Evolutionary conservation across 2,888 invertebrate species (phyloP), one percentile per base, ranked within the genome.

Genomic region (Dryomyza anilis): DNA sequence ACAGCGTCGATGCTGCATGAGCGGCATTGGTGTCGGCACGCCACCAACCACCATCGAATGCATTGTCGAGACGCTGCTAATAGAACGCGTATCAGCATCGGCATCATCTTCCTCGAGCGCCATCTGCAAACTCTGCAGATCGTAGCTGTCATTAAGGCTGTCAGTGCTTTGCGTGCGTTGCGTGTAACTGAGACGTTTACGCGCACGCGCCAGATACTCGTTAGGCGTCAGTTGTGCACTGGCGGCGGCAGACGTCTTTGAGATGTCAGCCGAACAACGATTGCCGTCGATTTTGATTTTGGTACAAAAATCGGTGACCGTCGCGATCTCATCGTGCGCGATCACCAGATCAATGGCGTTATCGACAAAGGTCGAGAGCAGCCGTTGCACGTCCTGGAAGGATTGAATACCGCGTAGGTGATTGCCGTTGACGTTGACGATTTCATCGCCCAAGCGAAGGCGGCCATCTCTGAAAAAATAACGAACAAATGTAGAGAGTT

Each of bases 381-480:
- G 85, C 53, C 87, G 84, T 73, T 88, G 88, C 19, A 88, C 87
- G 72, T 89, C 91, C 76, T 88, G 87, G 64, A 88, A 84, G 6
- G 89, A 88, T 48, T 89, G 86, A 63, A 94, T 85, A 1, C 92
- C 92, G 68, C 91, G 87, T 66, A 96, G 84, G 69, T 93, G 89
- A 76, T 88, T 89, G 10, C 94, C 94, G 81, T 95, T 95, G 30
- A 95, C 92, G 83, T 93, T 92, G 12, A 95, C 90, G 69, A 96
- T 91, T 86, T 95, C 94, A 83, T 96, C 96, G 14, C 94, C 94
- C 65, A 93, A 87, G 74, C 89, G 87, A 67, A 96, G 86, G 73
- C 92, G 87, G 21, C 93, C 93, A 80, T 94, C 92, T 83, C 93
- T 92, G 77, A 63, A 83, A 63, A 19, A 62, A 33, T 43, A 39